Conservation (phyloP, 2,113 vertebrate genomes). For the Rhadina sibilatrix region DNA sequence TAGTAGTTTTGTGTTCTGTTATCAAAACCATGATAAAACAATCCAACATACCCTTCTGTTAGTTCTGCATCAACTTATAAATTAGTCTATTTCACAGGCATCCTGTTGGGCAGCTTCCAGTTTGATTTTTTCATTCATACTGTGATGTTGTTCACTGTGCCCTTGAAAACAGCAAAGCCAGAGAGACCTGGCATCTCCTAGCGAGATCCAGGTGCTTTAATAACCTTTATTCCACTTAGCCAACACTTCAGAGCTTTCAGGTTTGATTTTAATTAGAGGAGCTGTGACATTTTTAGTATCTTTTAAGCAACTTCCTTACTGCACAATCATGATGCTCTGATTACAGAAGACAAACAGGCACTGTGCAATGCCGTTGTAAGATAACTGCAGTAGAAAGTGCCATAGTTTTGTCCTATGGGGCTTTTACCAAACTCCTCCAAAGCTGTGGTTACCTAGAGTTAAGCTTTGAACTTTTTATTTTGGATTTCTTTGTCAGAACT, state of each 20-base stretch:
- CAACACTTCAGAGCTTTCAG: not conserved
- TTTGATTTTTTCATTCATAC: not conserved
- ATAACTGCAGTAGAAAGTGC: not conserved
- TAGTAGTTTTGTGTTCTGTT: not conserved
- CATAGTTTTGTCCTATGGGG: not conserved
- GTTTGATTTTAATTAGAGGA: slow-evolving; percentile 20
- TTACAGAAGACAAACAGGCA: not conserved
- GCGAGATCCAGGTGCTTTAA: not conserved
- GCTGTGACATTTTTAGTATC: not conserved
- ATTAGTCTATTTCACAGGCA: not conserved
- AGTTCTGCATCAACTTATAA: not conserved
- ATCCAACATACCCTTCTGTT: not conserved
- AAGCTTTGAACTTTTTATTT: not conserved
- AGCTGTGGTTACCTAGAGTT: not conserved
- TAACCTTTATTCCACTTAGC: not conserved
- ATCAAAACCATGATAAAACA: not conserved
- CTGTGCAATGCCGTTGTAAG: not conserved
- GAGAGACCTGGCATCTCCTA: not conserved
- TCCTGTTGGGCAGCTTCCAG: not conserved
- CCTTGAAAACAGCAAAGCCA: not conserved
- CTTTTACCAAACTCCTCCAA: not conserved
- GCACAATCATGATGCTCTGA: not conserved
- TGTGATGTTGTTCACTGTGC: not conserved
- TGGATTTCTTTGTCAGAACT: not conserved
- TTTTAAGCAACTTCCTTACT: not conserved